Conservation (phyloP, 2,113 vertebrate genomes). For the Tachysurus fulvidraco region DNA sequence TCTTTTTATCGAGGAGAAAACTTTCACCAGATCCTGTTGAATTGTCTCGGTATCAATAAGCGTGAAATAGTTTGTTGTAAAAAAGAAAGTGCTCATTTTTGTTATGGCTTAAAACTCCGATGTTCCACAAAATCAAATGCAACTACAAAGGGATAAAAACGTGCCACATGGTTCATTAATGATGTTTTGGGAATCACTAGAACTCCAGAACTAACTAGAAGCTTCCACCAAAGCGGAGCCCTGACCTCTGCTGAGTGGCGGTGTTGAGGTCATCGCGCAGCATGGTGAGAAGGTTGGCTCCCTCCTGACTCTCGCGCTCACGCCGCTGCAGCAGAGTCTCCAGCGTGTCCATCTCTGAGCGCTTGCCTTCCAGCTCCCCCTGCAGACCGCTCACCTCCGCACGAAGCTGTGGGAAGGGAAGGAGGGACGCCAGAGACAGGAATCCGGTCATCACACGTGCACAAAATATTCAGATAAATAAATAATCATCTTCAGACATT, state of each 20-base stretch:
- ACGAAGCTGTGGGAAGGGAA: constrained; percentile 72
- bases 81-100: background rate
- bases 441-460: constrained; percentile 26
- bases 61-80: no score
- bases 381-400: constrained; percentile 75
- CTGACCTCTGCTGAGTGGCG: constrained; percentile 79
- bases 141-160: no score
- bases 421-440: constrained; percentile 18
- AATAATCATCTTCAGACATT: background rate
- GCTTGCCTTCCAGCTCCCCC: constrained; percentile 72
- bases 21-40: background rate
- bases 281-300: constrained; percentile 80
- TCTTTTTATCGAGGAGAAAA: no score
- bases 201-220: background rate
- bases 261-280: constrained; percentile 79
- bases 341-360: constrained; percentile 78
- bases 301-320: constrained; percentile 83
- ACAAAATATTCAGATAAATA: background rate
- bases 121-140: background rate
- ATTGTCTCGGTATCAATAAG: background rate
- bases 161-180: background rate
- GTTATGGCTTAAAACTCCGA: background rate
- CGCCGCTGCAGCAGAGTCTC: constrained; percentile 76
- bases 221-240: background rate
- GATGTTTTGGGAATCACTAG: no score